These are phyloP conservation scores for Sinosuthora webbiana DNA, from an alignment of 2,113 vertebrate species.

Conservation along the genomic window DNA sequence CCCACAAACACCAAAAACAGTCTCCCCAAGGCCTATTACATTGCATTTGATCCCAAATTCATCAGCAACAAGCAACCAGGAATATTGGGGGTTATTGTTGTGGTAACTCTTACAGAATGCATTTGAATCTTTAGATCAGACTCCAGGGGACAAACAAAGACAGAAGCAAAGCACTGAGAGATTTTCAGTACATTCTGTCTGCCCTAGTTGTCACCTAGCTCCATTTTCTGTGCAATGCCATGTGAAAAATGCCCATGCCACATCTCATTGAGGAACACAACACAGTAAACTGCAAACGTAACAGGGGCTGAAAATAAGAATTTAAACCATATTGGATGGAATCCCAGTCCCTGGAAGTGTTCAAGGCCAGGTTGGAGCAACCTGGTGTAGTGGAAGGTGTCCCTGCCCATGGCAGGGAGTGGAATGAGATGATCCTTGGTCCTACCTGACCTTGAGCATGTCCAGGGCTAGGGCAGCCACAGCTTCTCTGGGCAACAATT, in stretches of 20 bases:
- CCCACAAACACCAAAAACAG: not conserved
- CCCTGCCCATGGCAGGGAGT: not conserved
- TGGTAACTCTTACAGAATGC: not conserved
- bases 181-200: not conserved
- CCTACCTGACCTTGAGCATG: too few species aligned
- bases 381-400: not conserved
- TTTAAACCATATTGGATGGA: not conserved
- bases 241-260: not conserved
- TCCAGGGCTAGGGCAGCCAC: not conserved
- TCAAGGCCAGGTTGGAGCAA: not conserved
- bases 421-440: not conserved
- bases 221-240: not conserved
- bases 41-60: not conserved
- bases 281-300: not conserved
- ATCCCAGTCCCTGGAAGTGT: not conserved
- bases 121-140: not conserved
- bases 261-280: not conserved
- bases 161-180: not conserved
- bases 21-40: not conserved
- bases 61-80: not conserved
- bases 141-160: not conserved
- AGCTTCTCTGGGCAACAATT: not conserved
- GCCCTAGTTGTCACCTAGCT: not conserved
- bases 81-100: not conserved
- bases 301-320: not conserved